These are phyloP conservation scores for Odocoileus virginianus DNA, from an alignment of 2,113 vertebrate genomes.

Conservation along the genomic window DNA sequence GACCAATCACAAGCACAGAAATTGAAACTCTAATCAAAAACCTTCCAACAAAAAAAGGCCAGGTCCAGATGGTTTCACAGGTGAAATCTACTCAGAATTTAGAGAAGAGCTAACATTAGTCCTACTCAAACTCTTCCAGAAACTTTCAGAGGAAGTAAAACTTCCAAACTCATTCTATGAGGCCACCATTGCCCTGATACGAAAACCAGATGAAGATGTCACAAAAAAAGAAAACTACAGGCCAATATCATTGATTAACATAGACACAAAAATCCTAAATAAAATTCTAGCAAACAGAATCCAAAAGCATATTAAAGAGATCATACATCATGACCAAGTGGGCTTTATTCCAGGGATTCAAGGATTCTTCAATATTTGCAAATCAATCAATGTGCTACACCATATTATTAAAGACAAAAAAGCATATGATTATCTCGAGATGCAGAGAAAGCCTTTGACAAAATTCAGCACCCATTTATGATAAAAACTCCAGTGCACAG, in stretches of 20 bases:
- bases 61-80: neutral
- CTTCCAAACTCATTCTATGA: neutral
- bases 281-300: neutral
- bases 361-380: neutral
- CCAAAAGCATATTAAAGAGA: neutral
- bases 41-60: neutral
- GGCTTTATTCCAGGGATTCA: neutral
- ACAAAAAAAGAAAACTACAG: neutral
- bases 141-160: neutral
- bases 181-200: neutral
- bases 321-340: neutral
- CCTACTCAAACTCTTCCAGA: neutral
- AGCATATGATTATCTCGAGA: neutral
- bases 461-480: neutral
- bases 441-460: neutral
- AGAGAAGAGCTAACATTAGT: neutral
- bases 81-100: neutral
- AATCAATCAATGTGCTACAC: neutral
- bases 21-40: neutral
- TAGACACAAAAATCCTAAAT: neutral
- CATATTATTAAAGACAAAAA: neutral
- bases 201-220: neutral
- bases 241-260: neutral
- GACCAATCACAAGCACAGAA: neutral
- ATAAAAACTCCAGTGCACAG: neutral